Conservation (phyloP, 2,113 vertebrate genomes). For the Maccullochella peelii region DNA sequence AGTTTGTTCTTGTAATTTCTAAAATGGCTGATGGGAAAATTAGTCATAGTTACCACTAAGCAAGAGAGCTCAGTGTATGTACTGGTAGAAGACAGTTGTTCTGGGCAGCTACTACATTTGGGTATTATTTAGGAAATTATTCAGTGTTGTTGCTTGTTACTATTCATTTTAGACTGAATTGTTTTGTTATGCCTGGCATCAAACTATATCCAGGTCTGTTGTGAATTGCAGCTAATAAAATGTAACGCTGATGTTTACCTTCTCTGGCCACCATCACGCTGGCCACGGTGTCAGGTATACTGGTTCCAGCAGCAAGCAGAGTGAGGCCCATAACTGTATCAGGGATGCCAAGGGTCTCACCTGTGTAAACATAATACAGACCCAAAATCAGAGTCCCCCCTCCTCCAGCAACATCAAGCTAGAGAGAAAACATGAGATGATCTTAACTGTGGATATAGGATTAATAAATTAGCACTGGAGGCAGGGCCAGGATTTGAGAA, state of each 20-base stretch:
- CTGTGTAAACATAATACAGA: slow-evolving; percentile 72
- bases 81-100: not conserved
- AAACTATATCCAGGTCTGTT: not conserved
- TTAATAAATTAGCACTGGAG: slow-evolving; percentile 3
- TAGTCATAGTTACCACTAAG: not conserved
- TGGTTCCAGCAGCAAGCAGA: slow-evolving; percentile 95
- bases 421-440: not conserved
- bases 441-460: not conserved
- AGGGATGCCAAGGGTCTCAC: slow-evolving; percentile 93
- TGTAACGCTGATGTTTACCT: slow-evolving; percentile 82
- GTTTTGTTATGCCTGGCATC: not conserved
- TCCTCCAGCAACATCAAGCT: not conserved
- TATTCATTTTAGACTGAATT: not conserved
- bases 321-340: slow-evolving; percentile 98
- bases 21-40: not conserved
- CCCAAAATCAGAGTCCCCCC: not conserved
- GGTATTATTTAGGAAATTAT: not conserved
- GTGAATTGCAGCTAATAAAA: not conserved
- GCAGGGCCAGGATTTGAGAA: not conserved
- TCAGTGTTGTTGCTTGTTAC: not conserved
- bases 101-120: not conserved
- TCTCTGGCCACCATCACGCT: slow-evolving; percentile 96
- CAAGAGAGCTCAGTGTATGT: not conserved
- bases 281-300: slow-evolving; percentile 94
- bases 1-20: not conserved